phyloP scores from a whole-genome alignment of 2,797 vertebrate species.

The Catostomus latipinnis region DNA sequence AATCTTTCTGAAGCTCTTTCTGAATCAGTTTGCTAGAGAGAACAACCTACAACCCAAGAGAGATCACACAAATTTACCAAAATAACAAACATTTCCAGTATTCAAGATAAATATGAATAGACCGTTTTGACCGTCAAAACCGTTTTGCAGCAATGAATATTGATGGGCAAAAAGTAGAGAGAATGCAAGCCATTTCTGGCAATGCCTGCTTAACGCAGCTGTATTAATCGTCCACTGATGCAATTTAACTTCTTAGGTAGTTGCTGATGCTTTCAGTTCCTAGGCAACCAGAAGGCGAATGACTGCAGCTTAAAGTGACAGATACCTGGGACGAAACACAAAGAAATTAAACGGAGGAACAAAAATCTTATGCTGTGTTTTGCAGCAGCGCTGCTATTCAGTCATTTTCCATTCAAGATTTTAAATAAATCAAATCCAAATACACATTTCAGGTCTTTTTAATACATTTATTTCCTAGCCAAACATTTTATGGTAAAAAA shows the following conservation, averaged over 20 bases:
- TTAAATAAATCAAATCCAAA: no score
- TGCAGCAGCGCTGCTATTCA: background rate
- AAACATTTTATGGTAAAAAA: background rate
- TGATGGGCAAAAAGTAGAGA: background rate
- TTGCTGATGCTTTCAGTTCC: conserved; percentile 80
- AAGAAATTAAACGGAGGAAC: conserved; percentile 33
- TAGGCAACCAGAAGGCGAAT: conserved; percentile 71
- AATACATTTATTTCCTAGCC: no score
- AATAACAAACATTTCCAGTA: no score
- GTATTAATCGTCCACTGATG: conserved; percentile 78
- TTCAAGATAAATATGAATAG: background rate
- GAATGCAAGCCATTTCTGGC: conserved; percentile 56
- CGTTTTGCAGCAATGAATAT: conserved; percentile 18
- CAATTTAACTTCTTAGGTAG: conserved; percentile 77
- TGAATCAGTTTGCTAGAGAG: background rate
- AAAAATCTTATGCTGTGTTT: conserved; percentile 19
- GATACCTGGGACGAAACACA: conserved; percentile 55
- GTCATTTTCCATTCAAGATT: background rate
- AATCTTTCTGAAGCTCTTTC: background rate
- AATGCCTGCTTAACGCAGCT: conserved; percentile 61
- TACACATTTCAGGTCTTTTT: no score
- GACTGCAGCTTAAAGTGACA: conserved; percentile 72
- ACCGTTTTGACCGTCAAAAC: background rate
- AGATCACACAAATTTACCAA: background rate
- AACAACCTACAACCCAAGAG: background rate